Base-by-base conservation (phyloP, 2,888 invertebrate species). In the Furcula furcula region DNA sequence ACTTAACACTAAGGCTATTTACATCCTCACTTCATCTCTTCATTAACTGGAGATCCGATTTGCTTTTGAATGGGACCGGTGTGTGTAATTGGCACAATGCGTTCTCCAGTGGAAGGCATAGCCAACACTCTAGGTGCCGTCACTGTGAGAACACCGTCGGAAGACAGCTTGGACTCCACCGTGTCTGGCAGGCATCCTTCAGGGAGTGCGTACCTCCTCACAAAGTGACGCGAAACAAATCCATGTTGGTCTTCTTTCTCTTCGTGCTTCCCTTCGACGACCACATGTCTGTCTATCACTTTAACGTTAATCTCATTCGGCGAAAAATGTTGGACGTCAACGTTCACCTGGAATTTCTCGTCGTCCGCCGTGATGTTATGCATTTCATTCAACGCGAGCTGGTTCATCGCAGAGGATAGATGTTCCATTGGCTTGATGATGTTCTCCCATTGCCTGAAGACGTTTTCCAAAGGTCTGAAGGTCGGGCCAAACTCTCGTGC, bases 231-330 rank as follows among this genome's bases (percentile, higher is more conserved):
- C 0, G 94, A 92, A 20, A 95, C 90, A 44, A 89, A 93, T 0
- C 95, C 95, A 58, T 94, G 93, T 6, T 92, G 90, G 48, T 95
- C 95, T 34, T 89, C 86, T 55, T 92, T 93, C 57, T 95, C 95
- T 48, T 94, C 94, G 54, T 96, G 95, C 63, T 93, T 94, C 0
- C 93, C 95, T 69, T 95, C 93, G 2, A 94, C 88, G 1, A 94
- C 84, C 4, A 96, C 90, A 6, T 86, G 85, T 19, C 92, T 90
- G 29, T 94, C 92, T 0, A 91, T 81, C 0, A 94, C 93, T 72
- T 94, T 95, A 0, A 96, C 95, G 1, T 87, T 89, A 10, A 96
- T 90, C 70, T 96, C 95, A 26, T 92, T 91, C 0, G 95, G 95
- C 0, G 91, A 75, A 54, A 95, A 96, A 54, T 95, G 94, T 47